A percentile compares a stretch with the other conserved stretches of the same genome.
Conservation (phyloP, 2,797 vertebrate genomes). For the Tauraco hartlaubi region DNA sequence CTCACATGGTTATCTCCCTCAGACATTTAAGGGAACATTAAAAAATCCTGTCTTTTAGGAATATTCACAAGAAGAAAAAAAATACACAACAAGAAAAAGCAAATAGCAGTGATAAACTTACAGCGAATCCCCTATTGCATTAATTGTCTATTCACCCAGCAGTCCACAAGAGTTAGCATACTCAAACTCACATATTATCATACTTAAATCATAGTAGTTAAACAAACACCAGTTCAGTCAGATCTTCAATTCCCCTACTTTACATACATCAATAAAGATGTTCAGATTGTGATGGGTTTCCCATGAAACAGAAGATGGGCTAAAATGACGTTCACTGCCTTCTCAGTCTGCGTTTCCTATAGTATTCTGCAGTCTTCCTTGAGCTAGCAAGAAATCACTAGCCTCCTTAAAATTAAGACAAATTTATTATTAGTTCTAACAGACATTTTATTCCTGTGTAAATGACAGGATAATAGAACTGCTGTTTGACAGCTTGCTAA, state of each 20-base stretch:
- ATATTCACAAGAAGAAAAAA: neutral
- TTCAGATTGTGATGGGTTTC: neutral
- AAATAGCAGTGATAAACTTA: neutral
- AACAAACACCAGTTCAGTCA: neutral
- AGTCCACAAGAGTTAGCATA: neutral
- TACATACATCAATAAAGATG: neutral
- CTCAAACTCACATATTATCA: neutral
- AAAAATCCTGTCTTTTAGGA: neutral
- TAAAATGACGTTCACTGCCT: neutral
- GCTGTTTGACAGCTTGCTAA: constrained; percentile 68
- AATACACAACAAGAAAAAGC: neutral
- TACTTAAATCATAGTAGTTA: neutral
- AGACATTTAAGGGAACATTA: neutral
- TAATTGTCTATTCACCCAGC: neutral
- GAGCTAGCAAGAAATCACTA: neutral
- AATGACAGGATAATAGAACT: constrained; percentile 65
- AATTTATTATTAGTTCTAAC: constrained; percentile 65
- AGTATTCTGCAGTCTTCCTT: constrained; percentile 17
- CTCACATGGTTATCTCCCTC: neutral
- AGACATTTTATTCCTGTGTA: constrained; percentile 68
- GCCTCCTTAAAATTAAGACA: constrained; percentile 39
- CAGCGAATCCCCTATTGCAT: neutral
- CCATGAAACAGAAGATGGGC: neutral
- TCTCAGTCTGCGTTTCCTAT: neutral
- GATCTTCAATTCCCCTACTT: neutral